Percentiles rank a stretch among this genome's conserved stretches.
Evolutionary conservation across 2,797 vertebrate genomes (phyloP).

Genomic region (Cottoperca gobio): DNA sequence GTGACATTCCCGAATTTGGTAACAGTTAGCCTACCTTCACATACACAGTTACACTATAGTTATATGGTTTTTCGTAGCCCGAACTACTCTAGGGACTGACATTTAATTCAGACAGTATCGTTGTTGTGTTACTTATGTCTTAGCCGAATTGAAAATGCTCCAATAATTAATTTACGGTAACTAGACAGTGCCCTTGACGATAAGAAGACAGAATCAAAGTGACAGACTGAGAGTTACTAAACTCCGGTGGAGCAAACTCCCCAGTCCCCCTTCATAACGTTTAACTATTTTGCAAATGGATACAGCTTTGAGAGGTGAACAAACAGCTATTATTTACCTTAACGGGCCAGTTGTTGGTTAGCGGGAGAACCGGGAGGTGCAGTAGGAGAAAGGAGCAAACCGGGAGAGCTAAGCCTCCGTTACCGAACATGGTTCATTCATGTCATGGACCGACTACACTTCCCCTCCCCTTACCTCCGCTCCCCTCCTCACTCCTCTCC

Average conservation of each 20-base stretch:
- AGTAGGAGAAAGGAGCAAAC: conserved; percentile 65
- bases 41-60: background rate
- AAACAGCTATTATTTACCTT: conserved; percentile 62
- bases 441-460: conserved; percentile 57
- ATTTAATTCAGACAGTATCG: background rate
- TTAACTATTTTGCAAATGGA: background rate
- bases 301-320: background rate
- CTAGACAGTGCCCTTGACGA: background rate
- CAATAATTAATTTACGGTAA: background rate
- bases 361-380: conserved; percentile 59
- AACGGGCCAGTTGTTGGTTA: conserved; percentile 44
- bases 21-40: conserved; percentile 37
- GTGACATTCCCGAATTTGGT: conserved; percentile 33
- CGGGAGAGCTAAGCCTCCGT: conserved; percentile 70
- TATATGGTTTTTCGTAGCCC: background rate
- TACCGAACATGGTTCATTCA: conserved; percentile 80
- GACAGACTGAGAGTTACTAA: conserved; percentile 26
- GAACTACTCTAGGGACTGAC: background rate
- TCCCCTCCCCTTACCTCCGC: conserved; percentile 48
- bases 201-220: conserved; percentile 9
- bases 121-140: background rate
- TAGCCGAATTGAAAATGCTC: background rate
- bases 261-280: background rate
- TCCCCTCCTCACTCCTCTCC: conserved; percentile 31
- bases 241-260: background rate